Base-by-base conservation (phyloP, 1,140 invertebrate species). In the Zaprionus gabonicus region DNA sequence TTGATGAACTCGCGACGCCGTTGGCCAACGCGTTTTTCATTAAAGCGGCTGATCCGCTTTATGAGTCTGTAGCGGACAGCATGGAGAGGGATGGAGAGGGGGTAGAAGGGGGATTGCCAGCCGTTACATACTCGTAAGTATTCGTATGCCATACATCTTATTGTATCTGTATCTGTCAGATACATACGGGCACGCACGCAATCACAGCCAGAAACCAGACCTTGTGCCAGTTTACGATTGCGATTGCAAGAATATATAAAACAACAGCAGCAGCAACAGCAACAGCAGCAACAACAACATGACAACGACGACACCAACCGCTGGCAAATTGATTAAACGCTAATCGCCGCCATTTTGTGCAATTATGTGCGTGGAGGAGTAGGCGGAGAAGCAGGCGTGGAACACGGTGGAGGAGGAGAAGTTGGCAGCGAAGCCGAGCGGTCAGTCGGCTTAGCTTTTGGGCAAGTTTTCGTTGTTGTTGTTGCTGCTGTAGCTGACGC, bases 1-100 rank as follows among this genome's bases (percentile, higher is more conserved):
- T 62, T 88, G 84, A 87, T 87, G 84, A 87, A 87, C 84, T 83
- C 80, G 49, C 49, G 51, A 65, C 46, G 46, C 20, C 58, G 55
- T 12, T 51, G 76, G 72, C 80, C 84, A 82, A 83, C 80, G 81
- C 84, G 87, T 83, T 88, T 87, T 83, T 86, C 84, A 87, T 76
- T 79, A 83, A 88, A 84, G 79, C 80, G 68, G 82, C 78, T 81
- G 85, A 88, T 85, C 84, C 81, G 84, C 84, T 90, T 90, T 82
- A 62, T 56, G 53, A n/a, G 53, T 28, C 53, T 46, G 41, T 46
- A 17, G 25, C 0, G 53, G 27, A 5, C 27, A 27, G 27, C 27
- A 27, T 27, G 27, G 12, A 15, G 27, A 25, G 23, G 15, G 51
- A 6, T 34, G 9, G 9, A 34, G 31, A 34, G 9, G 1, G 20